Base-by-base conservation (phyloP, 2,888 invertebrate species). In the Oeneis ivallda region DNA sequence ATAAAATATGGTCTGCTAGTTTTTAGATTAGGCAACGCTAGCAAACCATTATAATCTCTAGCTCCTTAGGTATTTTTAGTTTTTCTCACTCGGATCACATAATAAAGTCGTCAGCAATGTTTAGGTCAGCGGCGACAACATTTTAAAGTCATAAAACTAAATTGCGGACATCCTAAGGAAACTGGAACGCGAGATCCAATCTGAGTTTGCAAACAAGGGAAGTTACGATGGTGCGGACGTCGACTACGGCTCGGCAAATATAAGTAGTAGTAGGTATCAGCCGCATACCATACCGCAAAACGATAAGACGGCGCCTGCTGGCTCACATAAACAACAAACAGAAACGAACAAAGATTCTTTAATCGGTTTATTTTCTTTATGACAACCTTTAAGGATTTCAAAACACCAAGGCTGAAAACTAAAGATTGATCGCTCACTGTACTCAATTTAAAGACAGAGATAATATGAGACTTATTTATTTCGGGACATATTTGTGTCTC, bases 131-230 rank as follows among this genome's bases (percentile, higher is more conserved):
- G 78, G 76, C 75, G 79, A 79, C 79, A 83, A 85, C 80, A 82
- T 87, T 88, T 89, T 85, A 86, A 89, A 90, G 88, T 85, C 87
- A 87, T 89, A 89, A 90, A 88, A 90, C 83, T 88, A 87, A 84
- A 89, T 88, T 86, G 86, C 86, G 86, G 84, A 86, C 86, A 84
- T 86, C 83, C 85, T 83, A 80, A 80, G 80, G 86, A 90, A 89
- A 90, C 87, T 89, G 85, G 89, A 86, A 81, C 89, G 85, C 86
- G 82, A 81, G 86, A 90, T 89, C 89, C 91, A 92, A 91, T 92
- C 91, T 83, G 82, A 91, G 89, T 92, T 90, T 85, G 89, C 89
- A 92, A 92, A 92, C 89, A 92, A 91, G 91, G 84, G 87, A 89
- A 89, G 89, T 92, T 89, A 87, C 80, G 83, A 76, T 68, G 76